Base-by-base conservation (phyloP, 1,140 invertebrate species). In the Drosophila aff. region DNA sequence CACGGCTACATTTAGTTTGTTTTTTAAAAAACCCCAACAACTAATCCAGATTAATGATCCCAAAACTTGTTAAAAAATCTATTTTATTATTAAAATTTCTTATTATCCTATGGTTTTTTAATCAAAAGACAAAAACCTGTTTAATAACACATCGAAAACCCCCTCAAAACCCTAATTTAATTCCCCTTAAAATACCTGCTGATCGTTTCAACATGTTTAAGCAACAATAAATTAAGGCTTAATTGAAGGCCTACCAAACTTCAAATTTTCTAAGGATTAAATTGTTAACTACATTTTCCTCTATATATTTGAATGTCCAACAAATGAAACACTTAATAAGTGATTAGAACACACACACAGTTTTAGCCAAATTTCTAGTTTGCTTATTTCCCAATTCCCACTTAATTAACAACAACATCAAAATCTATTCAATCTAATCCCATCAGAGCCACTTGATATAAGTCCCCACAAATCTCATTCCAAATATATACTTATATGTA, bases 351-450 rank as follows among this genome's bases (percentile, higher is more conserved):
- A 44, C 61, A 64, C 62, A 61, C 52, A 11, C 52, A 38, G 6
- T 33, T 62, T 61, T 13, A 18, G 53, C 53, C 26, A 13, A 60
- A 26, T 33, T 46, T 53, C 23, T 26, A 67, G 49, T 21, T 26
- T 11, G 47, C 40, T 31, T 55, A 28, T 43, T 38, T 52, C 62
- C 47, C 66, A 53, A 66, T 69, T 69, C 38, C 49, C 67, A 71
- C 40, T 55, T 71, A 71, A 71, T 71, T 67, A 71, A 38, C 67
- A 40, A 55, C 47, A 67, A 67, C 49, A 55, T 67, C 63, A 26
- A 66, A 46, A 38, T 71, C 47, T 18, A 67, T 68, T 53, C 33
- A 44, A 13, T 46, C 63, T 67, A 71, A 55, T 71, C 47, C 63
- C 63, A 67, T 67, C 63, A 53, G 52, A 38, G 62, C 61, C 63